A percentile compares a stretch with the other conserved stretches of the same genome.
Conservation (phyloP, 1,140 invertebrate genomes). For the Plodia interpunctella region DNA sequence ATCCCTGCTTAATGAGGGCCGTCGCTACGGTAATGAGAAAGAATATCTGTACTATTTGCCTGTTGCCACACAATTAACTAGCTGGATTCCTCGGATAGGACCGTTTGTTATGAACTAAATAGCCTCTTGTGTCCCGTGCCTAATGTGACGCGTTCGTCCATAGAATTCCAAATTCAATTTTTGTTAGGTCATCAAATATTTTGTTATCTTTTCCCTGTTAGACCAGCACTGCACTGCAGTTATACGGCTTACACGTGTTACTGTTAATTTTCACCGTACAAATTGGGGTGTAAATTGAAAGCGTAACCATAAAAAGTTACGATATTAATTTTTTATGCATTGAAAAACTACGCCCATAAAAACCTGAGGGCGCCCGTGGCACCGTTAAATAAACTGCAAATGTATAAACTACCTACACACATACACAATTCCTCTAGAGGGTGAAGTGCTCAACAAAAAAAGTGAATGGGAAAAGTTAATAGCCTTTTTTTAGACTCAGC, state of each 20-base stretch:
- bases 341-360: slow-evolving; percentile 27
- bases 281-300: slow-evolving; percentile 15
- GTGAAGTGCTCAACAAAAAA: slow-evolving; percentile 28
- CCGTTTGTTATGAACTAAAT: slow-evolving; percentile 18
- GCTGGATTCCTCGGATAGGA: slow-evolving; percentile 21
- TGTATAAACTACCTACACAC: slow-evolving; percentile 37
- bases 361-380: slow-evolving; percentile 20
- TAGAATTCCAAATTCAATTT: background rate
- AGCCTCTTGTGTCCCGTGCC: background rate
- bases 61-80: slow-evolving; percentile 35
- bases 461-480: slow-evolving; percentile 34
- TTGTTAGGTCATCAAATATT: background rate
- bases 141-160: background rate
- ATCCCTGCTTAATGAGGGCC: slow-evolving; percentile 33
- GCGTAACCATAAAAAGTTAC: slow-evolving; percentile 21
- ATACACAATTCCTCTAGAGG: slow-evolving; percentile 23
- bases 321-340: slow-evolving; percentile 25
- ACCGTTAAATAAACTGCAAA: slow-evolving; percentile 39
- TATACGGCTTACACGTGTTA: background rate
- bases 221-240: background rate
- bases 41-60: slow-evolving; percentile 35
- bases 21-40: slow-evolving; percentile 37
- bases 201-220: background rate
- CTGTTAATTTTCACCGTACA: slow-evolving; percentile 8
- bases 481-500: slow-evolving; percentile 31